Evolutionary conservation across 2,797 vertebrate species (phyloP).

Genomic region (Dromococcyx pavoninus): DNA sequence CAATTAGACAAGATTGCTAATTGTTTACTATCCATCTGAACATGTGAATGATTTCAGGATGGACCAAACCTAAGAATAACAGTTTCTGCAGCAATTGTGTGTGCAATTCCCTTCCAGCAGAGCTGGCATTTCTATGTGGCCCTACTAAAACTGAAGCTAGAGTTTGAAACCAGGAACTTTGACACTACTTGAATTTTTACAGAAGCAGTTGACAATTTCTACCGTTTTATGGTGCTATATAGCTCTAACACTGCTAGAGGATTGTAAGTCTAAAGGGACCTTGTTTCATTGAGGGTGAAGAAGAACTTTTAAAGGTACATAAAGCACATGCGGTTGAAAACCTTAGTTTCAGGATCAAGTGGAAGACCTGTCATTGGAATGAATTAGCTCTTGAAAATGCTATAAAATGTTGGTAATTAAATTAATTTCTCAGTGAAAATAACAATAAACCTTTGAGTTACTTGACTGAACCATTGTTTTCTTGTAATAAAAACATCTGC

Average conservation of each 20-base stretch:
- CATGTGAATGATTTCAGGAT: neutral
- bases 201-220: neutral
- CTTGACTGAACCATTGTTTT: neutral
- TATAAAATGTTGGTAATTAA: neutral
- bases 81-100: neutral
- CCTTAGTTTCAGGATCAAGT: neutral
- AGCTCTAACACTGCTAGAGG: neutral
- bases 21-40: neutral
- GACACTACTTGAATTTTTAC: neutral
- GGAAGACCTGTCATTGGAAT: neutral
- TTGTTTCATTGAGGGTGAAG: neutral
- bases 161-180: neutral
- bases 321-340: neutral
- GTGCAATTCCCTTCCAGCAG: neutral
- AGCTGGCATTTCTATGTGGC: neutral
- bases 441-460: neutral
- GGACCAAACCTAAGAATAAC: neutral
- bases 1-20: neutral
- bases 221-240: neutral
- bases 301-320: neutral
- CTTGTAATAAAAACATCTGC: neutral
- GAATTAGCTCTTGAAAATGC: neutral
- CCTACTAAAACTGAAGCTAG: neutral
- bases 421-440: neutral
- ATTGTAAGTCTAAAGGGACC: neutral